These are phyloP conservation scores for Philonicus albiceps DNA, from an alignment of 2,888 invertebrate species.

Conservation along the genomic window DNA sequence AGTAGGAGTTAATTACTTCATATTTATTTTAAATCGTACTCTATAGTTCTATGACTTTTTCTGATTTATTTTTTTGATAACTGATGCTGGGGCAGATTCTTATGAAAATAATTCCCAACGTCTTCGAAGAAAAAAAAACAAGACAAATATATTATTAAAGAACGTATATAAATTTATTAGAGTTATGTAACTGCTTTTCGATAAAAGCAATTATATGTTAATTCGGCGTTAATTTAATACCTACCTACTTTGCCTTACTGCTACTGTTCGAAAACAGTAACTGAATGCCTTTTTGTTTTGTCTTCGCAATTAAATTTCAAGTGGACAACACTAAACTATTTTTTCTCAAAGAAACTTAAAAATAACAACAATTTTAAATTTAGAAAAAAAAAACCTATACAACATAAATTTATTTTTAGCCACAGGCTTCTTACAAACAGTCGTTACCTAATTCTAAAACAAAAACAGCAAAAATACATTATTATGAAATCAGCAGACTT, in stretches of 20 bases:
- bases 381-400: not conserved
- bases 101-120: not conserved
- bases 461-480: not conserved
- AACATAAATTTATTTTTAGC: not conserved
- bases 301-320: not conserved
- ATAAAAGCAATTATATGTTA: not conserved
- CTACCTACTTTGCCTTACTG: not conserved
- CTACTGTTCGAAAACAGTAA: not conserved
- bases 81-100: not conserved
- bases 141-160: not conserved
- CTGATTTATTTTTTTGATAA: too few species aligned
- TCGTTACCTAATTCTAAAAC: not conserved
- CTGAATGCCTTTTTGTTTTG: not conserved
- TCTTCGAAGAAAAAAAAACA: not conserved
- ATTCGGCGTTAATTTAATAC: not conserved
- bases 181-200: not conserved
- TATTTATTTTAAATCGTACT: not conserved
- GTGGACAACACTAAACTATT: not conserved
- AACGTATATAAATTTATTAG: not conserved
- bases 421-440: not conserved
- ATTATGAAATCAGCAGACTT: not conserved
- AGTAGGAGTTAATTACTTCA: not conserved
- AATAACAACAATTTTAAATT: not conserved
- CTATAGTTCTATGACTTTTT: too few species aligned
- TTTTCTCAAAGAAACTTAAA: not conserved